Conservation (phyloP, 1,140 invertebrate genomes). For the Oreohelix idahoensis region DNA sequence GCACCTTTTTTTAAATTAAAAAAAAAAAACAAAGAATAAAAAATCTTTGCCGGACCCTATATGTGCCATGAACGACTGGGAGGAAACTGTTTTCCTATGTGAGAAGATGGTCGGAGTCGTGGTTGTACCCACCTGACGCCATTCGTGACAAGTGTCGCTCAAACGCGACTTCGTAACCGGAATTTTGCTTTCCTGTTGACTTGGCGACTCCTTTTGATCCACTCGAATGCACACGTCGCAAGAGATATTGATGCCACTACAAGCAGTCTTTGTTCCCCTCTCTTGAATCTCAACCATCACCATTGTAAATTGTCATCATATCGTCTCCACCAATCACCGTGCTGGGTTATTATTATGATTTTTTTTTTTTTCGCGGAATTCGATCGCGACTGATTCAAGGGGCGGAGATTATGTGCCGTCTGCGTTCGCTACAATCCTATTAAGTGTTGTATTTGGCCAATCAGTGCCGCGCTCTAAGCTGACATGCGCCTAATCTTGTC, state of each 20-base stretch:
- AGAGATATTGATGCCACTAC: background rate
- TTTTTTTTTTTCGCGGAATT: background rate
- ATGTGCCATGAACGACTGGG: no score
- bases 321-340: background rate
- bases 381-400: slow-evolving; percentile 38
- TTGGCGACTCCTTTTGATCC: background rate
- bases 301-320: background rate
- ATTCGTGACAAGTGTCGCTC: background rate
- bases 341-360: background rate
- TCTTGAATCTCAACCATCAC: background rate
- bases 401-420: slow-evolving; percentile 25
- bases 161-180: background rate
- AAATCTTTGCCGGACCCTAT: no score
- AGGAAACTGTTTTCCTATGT: no score
- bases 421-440: slow-evolving; percentile 35
- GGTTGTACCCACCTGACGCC: background rate
- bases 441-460: slow-evolving; percentile 39
- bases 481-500: slow-evolving; percentile 17
- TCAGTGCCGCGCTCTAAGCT: slow-evolving; percentile 9
- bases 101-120: no score
- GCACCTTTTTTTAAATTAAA: no score
- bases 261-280: background rate
- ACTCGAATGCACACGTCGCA: background rate
- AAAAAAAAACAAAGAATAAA: no score
- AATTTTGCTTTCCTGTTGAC: background rate